Evolutionary conservation across 2,888 invertebrate genomes (phyloP).

Genomic region (Lamproptera curius): DNA sequence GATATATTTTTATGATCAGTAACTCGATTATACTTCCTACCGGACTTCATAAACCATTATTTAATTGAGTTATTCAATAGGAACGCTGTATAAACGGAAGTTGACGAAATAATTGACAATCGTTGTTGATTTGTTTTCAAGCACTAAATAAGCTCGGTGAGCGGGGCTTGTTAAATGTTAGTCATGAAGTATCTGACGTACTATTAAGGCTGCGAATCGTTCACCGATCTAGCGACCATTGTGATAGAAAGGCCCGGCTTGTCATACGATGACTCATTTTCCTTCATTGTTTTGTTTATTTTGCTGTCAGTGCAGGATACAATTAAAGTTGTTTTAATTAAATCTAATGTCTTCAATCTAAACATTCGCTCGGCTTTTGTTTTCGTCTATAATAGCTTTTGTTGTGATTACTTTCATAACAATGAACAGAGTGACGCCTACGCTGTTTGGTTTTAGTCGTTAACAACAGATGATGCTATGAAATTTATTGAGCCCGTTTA

Average conservation of each 20-base stretch:
- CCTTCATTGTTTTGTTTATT: constrained; percentile 32
- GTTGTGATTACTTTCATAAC: no score
- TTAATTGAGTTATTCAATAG: constrained; percentile 3
- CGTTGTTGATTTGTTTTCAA: constrained; percentile 21
- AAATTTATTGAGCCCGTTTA: no score
- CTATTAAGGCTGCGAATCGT: constrained; percentile 36
- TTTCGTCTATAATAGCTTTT: no score
- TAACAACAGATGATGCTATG: no score
- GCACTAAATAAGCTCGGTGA: constrained; percentile 10
- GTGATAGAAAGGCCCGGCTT: constrained; percentile 43
- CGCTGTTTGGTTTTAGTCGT: no score
- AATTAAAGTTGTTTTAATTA: no score
- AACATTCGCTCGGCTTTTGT: no score
- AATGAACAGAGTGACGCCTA: no score
- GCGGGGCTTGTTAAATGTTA: constrained; percentile 31
- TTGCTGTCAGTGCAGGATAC: constrained; percentile 15
- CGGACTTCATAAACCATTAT: background rate
- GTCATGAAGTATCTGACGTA: constrained; percentile 31
- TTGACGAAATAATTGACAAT: constrained; percentile 12
- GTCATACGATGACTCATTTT: constrained; percentile 41
- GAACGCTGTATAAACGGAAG: constrained; percentile 10
- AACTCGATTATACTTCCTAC: background rate
- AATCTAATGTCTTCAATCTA: no score
- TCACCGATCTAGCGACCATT: constrained; percentile 31
- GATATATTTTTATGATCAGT: background rate